Percentiles rank a stretch among this genome's conserved stretches.
Conservation (phyloP, 2,113 vertebrate species). For the Antechinus stuartii region DNA sequence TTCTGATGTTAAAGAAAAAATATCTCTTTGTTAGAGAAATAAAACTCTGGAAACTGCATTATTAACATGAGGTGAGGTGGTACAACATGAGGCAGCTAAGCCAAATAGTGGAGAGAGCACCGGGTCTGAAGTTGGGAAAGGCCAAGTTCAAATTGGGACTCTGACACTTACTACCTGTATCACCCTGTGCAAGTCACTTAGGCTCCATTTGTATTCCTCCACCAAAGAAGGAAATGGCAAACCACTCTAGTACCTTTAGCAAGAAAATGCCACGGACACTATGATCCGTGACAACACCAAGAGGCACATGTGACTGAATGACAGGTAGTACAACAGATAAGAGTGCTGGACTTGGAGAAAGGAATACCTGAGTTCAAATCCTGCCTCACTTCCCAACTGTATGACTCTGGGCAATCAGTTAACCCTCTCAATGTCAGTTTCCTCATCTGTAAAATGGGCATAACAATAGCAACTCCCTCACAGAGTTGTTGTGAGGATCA, state of each 20-base stretch:
- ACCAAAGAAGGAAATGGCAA: no score
- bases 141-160: background rate
- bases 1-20: background rate
- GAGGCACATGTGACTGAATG: no score
- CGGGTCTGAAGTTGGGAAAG: background rate
- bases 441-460: background rate
- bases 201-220: no score
- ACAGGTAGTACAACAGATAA: background rate
- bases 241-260: no score
- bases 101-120: no score
- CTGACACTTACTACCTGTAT: background rate
- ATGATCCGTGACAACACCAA: no score
- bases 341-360: background rate
- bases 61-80: background rate
- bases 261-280: no score
- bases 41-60: background rate
- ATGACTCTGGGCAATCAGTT: background rate
- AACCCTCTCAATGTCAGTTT: background rate
- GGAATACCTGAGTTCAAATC: background rate
- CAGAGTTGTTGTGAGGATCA: background rate
- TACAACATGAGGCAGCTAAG: background rate
- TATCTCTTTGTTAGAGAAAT: background rate
- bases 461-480: background rate
- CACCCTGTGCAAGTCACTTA: background rate
- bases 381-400: background rate